Evolutionary conservation across 1,140 invertebrate species (phyloP), one percentile per base, ranked within the genome.

Genomic region (Anastrepha ludens): DNA sequence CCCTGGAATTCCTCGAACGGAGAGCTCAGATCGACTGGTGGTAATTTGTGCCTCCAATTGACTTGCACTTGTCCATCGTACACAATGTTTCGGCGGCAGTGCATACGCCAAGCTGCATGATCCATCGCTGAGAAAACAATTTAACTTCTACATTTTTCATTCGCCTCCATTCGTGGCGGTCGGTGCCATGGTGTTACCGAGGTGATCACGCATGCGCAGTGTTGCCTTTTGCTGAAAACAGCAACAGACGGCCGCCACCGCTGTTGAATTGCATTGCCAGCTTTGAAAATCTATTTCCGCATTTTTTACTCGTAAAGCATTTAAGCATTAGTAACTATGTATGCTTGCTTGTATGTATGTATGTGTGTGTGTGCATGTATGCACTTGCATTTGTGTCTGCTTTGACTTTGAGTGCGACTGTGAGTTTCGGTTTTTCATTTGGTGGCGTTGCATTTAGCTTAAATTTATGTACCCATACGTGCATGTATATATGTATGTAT

Each of bases 231-330:
- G 74, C 74, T 81, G 74, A 44, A 13, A 81, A 50, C 47, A 50
- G 70, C 74, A 50, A 50, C 70, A 78, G 9, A 44, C 9, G 29
- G 70, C n/a, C 44, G 70, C 70, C 44, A 50, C 47, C 17, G 20
- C 47, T 55, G 44, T 11, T 81, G 74, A 50, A 81, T 81, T 81
- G 74, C 74, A 20, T 81, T 50, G 74, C 47, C 74, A 81, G 41
- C 74, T 81, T 55, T 81, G 74, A 81, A 81, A 81, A 81, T 81
- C 74, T 55, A 81, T 81, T 81, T 81, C 74, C 74, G 74, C 74
- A 81, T 81, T 81, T 81, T 81, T 81, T 20, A 44, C 74, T 55
- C 20, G 74, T 81, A 47, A 81, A 81, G 47, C 74, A 50, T 81
- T 81, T 81, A 55, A 81, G 3, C 74, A 81, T 7, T 13, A 62